Evolutionary conservation across 2,888 invertebrate genomes (phyloP).

Genomic region (Acrobasis consociella): DNA sequence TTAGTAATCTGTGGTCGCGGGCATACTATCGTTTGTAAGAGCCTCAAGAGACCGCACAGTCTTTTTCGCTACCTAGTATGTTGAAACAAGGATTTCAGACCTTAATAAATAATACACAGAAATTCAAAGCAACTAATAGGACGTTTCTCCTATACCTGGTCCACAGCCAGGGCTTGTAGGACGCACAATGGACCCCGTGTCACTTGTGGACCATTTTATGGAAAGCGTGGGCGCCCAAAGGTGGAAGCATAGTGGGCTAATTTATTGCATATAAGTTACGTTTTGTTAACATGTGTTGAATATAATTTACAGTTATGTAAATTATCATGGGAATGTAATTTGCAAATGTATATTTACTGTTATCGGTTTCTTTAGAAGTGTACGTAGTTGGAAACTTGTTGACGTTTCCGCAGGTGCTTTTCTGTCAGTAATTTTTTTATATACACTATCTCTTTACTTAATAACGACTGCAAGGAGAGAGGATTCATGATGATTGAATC

Average conservation of each 20-base stretch:
- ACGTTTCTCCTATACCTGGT: conserved; percentile 62
- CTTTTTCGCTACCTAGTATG: no score
- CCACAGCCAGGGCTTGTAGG: conserved; percentile 51
- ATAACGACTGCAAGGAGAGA: no score
- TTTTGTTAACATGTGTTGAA: conserved; percentile 13
- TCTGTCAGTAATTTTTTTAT: no score
- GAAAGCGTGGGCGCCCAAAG: conserved; percentile 32
- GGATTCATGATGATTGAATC: no score
- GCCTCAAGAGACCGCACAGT: no score
- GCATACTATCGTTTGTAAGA: no score
- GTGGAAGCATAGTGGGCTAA: conserved; percentile 16
- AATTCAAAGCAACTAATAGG: conserved; percentile 66
- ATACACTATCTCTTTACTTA: no score
- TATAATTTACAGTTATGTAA: conserved; percentile 5
- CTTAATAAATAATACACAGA: conserved; percentile 26
- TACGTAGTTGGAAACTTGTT: background rate
- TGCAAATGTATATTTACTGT: conserved; percentile 6
- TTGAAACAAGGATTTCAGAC: conserved; percentile 9
- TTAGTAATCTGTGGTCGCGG: no score
- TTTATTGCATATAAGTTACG: conserved; percentile 16
- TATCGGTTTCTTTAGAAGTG: background rate
- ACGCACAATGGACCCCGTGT: conserved; percentile 63
- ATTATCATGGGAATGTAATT: conserved; percentile 5
- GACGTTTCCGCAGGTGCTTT: no score
- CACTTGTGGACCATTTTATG: conserved; percentile 49